Base-by-base conservation (phyloP, 2,113 vertebrate genomes). In the Antigone vipio region DNA sequence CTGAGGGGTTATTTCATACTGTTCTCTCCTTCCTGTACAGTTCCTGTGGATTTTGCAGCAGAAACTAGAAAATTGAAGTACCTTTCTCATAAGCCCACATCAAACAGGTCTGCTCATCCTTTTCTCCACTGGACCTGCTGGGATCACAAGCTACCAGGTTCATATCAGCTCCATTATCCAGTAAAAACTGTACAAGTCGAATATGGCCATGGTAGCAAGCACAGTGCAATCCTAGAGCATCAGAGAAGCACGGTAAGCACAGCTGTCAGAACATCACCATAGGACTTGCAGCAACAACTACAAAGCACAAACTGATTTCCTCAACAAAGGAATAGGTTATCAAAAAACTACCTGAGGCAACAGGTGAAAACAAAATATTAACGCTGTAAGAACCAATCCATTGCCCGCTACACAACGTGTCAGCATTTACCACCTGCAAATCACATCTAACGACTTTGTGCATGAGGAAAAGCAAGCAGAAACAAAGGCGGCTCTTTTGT, bases 1-100 rank as follows among this genome's bases (percentile, higher is more conserved):
- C 4, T 21, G 55, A 85, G 40, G 32, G 67, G 50, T 92, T 78
- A 56, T 73, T 91, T 95, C 79, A 18, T 8, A 63, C 12, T 52
- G 35, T 42, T 52, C 69, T 92, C 81, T 88, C 85, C 81, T 95
- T 80, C 79, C 71, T 40, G 72, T 50, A 30, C 30, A 12, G 42
- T 52, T 58, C 69, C 83, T 75, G 15, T 18, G 59, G 82, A 29
- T 85, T 89, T 63, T 69, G 58, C 23, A 44, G 62, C 19, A 92
- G 74, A 95, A 81, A 86, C 4, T 4, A 34, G 38, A 56, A 77
- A 72, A 93, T 6, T 76, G 83, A 87, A 92, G 82, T 98, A 99
- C 99, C 99, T 99, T 99, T 99, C 92, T 99, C 99, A 84, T 99
- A 99, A 53, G 99, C 99, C 99, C 99, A 99, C 99, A 99, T 99